Evolutionary conservation across 2,797 vertebrate genomes (phyloP), one percentile per base, ranked within the genome.

Genomic region (Etheostoma nigrum): DNA sequence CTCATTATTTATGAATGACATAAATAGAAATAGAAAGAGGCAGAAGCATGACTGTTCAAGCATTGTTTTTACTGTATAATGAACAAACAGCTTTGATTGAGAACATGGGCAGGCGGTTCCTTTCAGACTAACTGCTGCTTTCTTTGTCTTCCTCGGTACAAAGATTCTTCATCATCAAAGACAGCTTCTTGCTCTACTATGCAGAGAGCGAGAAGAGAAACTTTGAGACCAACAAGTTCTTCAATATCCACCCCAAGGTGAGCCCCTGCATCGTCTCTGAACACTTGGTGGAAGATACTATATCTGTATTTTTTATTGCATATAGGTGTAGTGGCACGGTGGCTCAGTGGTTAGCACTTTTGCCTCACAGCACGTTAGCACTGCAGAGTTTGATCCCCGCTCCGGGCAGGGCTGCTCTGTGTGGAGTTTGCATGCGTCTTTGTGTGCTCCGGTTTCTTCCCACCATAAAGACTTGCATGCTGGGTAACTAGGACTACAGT

Each of bases 181-280:
- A 99, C 92, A 99, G 98, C 85, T 99, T 99, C 91, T 89, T 99
- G 83, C 96, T 99, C 18, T 99, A 99, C 86, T 99, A 99, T 67
- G 97, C 97, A 16, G 98, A 99, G 90, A 97, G 89, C 0, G 97
- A 99, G 88, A 99, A 95, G 91, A 97, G 93, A 86, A 98, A 86
- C 93, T 99, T 99, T 85, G 98, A 99, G 94, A 96, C 92, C 88
- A 98, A 97, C 89, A 95, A 94, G 68, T 97, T 94, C 93, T 99
- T 99, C 93, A 99, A 99, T 89, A 99, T 99, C 83, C 98, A 99
- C 72, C 98, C 98, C 1, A 99, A 99, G 96, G 98, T 99, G 88
- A 95, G 94, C 45, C 0, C 16, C 48, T n/a, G 4, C 62, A 4
- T 5, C 13, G 8, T 11, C 13, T 33, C 59, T 51, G 11, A 44